Conservation (phyloP, 2,888 invertebrate genomes). For the Brachyopa scutellaris region DNA sequence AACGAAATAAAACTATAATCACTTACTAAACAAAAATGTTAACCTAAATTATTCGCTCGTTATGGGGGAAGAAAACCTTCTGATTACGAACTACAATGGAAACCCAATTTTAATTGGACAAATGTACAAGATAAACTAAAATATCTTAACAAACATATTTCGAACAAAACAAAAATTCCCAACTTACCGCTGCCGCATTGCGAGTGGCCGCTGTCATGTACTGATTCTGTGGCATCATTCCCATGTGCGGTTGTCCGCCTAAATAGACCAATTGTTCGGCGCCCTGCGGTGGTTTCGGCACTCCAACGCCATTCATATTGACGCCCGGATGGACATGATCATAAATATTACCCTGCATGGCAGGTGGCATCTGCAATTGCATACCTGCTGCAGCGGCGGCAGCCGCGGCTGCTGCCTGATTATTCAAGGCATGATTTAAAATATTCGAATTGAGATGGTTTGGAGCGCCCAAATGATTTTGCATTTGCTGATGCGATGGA, state of each 20-base stretch:
- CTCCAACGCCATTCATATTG: conserved; percentile 79
- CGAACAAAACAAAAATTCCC: too few species aligned
- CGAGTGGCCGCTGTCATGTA: conserved; percentile 81
- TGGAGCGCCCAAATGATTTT: conserved; percentile 77
- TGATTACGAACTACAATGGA: too few species aligned
- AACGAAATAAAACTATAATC: too few species aligned
- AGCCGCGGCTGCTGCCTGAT: conserved; percentile 78
- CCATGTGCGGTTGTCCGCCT: conserved; percentile 80
- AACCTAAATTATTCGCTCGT: too few species aligned
- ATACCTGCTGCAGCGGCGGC: conserved; percentile 78
- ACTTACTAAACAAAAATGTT: too few species aligned
- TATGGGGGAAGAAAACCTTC: too few species aligned
- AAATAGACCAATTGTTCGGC: conserved; percentile 81
- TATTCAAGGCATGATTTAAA: conserved; percentile 80
- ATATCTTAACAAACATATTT: too few species aligned
- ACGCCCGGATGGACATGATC: conserved; percentile 80
- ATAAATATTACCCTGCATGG: conserved; percentile 80
- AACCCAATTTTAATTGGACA: too few species aligned
- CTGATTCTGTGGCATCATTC: conserved; percentile 81
- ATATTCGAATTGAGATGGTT: conserved; percentile 80
- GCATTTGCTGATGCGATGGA: conserved; percentile 83
- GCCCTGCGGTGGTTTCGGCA: conserved; percentile 76
- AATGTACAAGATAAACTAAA: too few species aligned
- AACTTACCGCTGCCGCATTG: conserved; percentile 81
- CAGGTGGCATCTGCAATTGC: conserved; percentile 79